Percentiles rank a stretch among this genome's conserved stretches.
Evolutionary conservation across 2,888 invertebrate species (phyloP).

Genomic region (Apoderus coryli): DNA sequence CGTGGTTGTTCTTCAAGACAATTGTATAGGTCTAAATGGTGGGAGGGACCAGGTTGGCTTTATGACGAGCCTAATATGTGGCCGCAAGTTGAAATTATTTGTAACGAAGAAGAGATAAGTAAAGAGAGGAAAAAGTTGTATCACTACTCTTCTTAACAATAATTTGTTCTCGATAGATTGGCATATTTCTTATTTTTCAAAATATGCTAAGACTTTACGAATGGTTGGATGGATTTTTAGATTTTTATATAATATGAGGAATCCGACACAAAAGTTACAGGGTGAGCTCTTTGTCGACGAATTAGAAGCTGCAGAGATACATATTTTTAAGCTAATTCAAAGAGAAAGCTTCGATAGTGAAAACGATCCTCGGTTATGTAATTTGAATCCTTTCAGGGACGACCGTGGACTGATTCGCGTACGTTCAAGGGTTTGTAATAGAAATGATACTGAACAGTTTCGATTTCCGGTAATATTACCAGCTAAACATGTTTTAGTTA

Average conservation of each 20-base stretch:
- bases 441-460: conserved; percentile 11
- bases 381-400: conserved; percentile 10
- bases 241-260: conserved; percentile 10
- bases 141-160: too few relatives aligned
- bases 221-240: conserved; percentile 14
- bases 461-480: conserved; percentile 14
- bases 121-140: too few relatives aligned
- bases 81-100: too few relatives aligned
- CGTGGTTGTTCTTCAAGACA: too few relatives aligned
- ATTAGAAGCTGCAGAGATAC: conserved; percentile 9
- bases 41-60: too few relatives aligned
- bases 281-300: conserved; percentile 10
- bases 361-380: conserved; percentile 3
- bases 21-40: too few relatives aligned
- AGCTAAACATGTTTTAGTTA: conserved; percentile 11
- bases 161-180: too few relatives aligned
- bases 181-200: conserved; percentile 4
- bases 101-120: too few relatives aligned
- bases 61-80: too few relatives aligned
- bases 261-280: not conserved
- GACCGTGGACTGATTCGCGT: conserved; percentile 10
- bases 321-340: conserved; percentile 12
- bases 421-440: conserved; percentile 10
- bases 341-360: too few relatives aligned
- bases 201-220: conserved; percentile 10